Conservation (phyloP, 2,888 invertebrate genomes). For the Brenthis daphne region DNA sequence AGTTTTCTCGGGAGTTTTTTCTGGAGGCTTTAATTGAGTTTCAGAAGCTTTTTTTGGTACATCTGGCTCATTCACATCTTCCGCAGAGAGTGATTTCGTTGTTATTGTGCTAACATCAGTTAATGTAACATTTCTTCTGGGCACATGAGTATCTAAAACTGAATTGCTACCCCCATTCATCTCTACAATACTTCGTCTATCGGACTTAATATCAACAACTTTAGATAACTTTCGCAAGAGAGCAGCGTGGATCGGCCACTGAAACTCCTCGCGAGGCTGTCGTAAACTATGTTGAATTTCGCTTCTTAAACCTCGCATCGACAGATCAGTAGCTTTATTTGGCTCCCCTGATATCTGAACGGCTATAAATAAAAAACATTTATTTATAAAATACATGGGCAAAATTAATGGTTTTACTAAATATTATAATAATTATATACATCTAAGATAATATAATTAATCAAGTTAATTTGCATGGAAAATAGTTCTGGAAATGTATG, state of each 20-base stretch:
- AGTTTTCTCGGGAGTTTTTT: constrained; percentile 21
- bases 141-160: constrained; percentile 52
- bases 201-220: constrained; percentile 74
- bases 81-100: constrained; percentile 64
- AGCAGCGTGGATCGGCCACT: constrained; percentile 72
- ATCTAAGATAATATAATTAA: too few species aligned
- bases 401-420: neutral
- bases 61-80: constrained; percentile 52
- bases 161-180: constrained; percentile 70
- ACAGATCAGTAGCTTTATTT: constrained; percentile 69
- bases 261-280: constrained; percentile 54
- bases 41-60: constrained; percentile 41
- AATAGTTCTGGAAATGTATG: too few species aligned
- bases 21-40: constrained; percentile 24
- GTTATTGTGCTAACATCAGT: constrained; percentile 75
- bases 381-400: neutral
- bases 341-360: constrained; percentile 73
- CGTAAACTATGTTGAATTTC: constrained; percentile 68
- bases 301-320: constrained; percentile 73
- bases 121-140: constrained; percentile 58
- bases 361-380: constrained; percentile 49
- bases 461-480: too few species aligned
- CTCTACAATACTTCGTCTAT: constrained; percentile 54
- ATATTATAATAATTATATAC: neutral
- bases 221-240: constrained; percentile 71